A percentile compares a stretch with the other conserved stretches of the same genome.
Conservation (phyloP, 2,113 vertebrate genomes). For the Apeltes quadracus region DNA sequence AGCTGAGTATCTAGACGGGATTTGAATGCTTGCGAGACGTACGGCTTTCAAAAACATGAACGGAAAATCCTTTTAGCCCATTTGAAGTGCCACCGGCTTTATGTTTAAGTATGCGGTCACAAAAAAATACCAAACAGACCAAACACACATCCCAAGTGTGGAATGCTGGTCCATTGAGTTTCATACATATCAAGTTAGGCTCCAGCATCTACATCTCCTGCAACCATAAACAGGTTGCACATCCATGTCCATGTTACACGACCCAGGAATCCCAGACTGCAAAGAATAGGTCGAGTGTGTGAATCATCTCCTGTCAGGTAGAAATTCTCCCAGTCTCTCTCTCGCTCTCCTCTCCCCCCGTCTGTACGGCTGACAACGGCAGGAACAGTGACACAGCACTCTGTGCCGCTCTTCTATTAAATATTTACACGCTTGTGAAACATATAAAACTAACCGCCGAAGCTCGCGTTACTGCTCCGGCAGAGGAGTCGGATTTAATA, state of each 20-base stretch:
- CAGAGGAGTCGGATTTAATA: slow-evolving; percentile 78
- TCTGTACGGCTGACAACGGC: slow-evolving; percentile 59
- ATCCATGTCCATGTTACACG: slow-evolving; percentile 50
- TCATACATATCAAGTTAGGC: slow-evolving; percentile 52
- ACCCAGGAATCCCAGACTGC: slow-evolving; percentile 41
- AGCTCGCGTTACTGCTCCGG: slow-evolving; percentile 63
- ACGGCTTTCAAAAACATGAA: slow-evolving; percentile 18
- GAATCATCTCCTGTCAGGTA: slow-evolving; percentile 55
- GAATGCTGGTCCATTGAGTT: slow-evolving; percentile 59
- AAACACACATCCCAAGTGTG: slow-evolving; percentile 47
- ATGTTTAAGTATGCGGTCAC: slow-evolving; percentile 17
- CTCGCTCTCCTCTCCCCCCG: slow-evolving; percentile 11
- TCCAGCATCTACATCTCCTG: slow-evolving; percentile 59
- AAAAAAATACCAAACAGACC: slow-evolving; percentile 38
- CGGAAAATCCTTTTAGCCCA: slow-evolving; percentile 23
- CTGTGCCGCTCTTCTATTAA: slow-evolving; percentile 72
- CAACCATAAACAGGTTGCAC: slow-evolving; percentile 65
- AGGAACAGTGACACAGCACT: slow-evolving; percentile 72
- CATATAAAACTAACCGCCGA: slow-evolving; percentile 74
- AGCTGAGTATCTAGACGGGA: neutral
- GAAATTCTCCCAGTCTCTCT: slow-evolving; percentile 41
- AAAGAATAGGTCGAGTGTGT: slow-evolving; percentile 38
- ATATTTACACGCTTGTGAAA: slow-evolving; percentile 82
- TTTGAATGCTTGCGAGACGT: neutral
- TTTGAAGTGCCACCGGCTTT: slow-evolving; percentile 4